phyloP scores from a whole-genome alignment of 1,140 invertebrate species.

The Apis florea region DNA sequence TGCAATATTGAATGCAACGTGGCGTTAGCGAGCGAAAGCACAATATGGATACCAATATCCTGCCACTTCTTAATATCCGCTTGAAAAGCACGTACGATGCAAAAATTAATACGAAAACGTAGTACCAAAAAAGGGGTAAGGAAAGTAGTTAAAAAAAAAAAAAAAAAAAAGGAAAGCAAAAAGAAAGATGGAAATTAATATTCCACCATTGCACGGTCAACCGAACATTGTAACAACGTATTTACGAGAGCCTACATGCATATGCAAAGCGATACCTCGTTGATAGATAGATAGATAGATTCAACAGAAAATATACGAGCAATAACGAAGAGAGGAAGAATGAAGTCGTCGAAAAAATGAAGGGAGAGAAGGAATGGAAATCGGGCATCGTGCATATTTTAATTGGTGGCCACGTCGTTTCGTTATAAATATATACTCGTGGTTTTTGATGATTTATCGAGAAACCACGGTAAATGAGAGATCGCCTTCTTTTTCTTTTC shows the following conservation, averaged over 20 bases:
- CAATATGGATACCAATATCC: constrained; percentile 59
- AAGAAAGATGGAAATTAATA: constrained; percentile 8
- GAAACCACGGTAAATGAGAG: not conserved
- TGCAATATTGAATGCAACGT: constrained; percentile 43
- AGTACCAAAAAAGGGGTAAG: too few species aligned
- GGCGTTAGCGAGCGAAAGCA: constrained; percentile 26
- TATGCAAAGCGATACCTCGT: constrained; percentile 50
- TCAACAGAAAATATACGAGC: not conserved
- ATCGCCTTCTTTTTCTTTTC: not conserved
- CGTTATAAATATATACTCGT: not conserved
- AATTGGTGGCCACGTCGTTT: constrained; percentile 18
- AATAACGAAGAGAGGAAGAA: not conserved
- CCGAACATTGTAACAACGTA: constrained; percentile 28
- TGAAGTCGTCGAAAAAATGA: too few species aligned
- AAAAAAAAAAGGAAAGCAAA: too few species aligned
- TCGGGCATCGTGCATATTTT: constrained; percentile 39
- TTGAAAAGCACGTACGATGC: constrained; percentile 23
- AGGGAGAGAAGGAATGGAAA: not conserved
- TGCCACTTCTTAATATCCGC: constrained; percentile 53
- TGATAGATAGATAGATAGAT: constrained; percentile 31
- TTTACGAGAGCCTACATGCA: constrained; percentile 42
- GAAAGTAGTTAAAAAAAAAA: too few species aligned
- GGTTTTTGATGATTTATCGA: not conserved
- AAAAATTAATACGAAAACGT: too few species aligned
- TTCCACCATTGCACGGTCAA: constrained; percentile 24